Base-by-base conservation (phyloP, 1,140 invertebrate species). In the Camponotus vicinus region DNA sequence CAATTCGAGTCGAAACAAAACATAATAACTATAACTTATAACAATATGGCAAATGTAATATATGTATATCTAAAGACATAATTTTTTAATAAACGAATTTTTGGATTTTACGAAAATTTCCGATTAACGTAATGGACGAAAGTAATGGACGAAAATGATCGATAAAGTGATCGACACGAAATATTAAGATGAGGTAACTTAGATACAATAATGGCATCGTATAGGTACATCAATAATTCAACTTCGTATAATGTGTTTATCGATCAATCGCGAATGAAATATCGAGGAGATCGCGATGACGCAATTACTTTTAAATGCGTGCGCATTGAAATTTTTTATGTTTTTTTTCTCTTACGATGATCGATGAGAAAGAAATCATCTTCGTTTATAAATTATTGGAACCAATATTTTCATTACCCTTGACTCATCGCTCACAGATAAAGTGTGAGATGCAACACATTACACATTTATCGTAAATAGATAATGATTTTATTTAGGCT, bases 401-500 rank as follows among this genome's bases (percentile, higher is more conserved):
- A 73, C 67, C 59, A 76, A 32, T 64, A 64, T 27, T 34, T 83
- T 57, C 34, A 82, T 73, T 37, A 3, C 21, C 42, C 34, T 55
- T 27, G 13, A 40, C 15, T 49, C 55, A 71, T 55, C 27, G 34
- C 34, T 70, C 45, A 18, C 15, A 67, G 40, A 61, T 55, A 45
- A 27, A 55, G 57, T 49, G 21, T 21, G 21, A 21, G 21, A 21
- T 21, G 40, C 21, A 40, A 59, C 40, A 49, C 45, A 75, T 75
- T 67, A 73, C 21, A 40, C 32, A 49, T 87, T 64, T 73, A 59
- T 73, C 49, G 27, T 27, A 52, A 59, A 18, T 52, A 34, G n/a
- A 86, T 55, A 40, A 15, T 34, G 37, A n/a, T 80, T 57, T 75
- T 61, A 87, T 27, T 27, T 82, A 86, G 21, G 15, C 40, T 84